Conservation (phyloP, 2,888 invertebrate genomes). For the Schrankia costaestrigalis region DNA sequence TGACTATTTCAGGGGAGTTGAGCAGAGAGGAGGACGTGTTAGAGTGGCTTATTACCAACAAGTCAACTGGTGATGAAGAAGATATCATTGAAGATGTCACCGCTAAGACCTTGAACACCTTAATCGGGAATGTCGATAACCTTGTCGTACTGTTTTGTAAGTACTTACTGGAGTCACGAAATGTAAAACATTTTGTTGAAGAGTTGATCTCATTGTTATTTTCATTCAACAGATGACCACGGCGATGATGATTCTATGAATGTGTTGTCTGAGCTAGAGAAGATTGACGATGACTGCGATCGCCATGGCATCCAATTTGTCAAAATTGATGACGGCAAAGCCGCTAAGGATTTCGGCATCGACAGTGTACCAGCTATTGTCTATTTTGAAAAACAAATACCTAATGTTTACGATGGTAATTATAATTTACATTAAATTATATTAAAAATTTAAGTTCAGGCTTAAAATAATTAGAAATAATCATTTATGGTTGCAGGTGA, state of each 20-base stretch:
- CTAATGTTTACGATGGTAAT: conserved; percentile 93
- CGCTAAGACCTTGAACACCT: conserved; percentile 91
- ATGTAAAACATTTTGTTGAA: no score
- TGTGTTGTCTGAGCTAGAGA: conserved; percentile 92
- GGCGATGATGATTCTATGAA: conserved; percentile 93
- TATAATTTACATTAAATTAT: no score
- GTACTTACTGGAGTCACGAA: no score
- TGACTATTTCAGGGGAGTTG: conserved; percentile 84
- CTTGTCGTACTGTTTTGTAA: conserved; percentile 95
- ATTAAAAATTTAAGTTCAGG: no score
- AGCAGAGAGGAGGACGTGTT: conserved; percentile 95
- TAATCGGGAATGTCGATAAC: conserved; percentile 94
- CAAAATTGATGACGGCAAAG: conserved; percentile 92
- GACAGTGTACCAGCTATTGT: conserved; percentile 92
- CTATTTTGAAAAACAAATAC: conserved; percentile 96
- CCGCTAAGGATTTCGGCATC: conserved; percentile 93
- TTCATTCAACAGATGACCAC: conserved; percentile 86
- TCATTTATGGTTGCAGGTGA: conserved; percentile 82
- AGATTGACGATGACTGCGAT: conserved; percentile 96
- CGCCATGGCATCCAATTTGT: conserved; percentile 96
- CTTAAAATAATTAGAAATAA: no score
- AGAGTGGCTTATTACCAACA: conserved; percentile 96
- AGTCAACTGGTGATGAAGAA: conserved; percentile 95
- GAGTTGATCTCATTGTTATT: not conserved
- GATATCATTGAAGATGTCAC: conserved; percentile 97